Evolutionary conservation across 1,140 invertebrate genomes (phyloP), one percentile per base, ranked within the genome.

Genomic region (Diabrotica virgifera): DNA sequence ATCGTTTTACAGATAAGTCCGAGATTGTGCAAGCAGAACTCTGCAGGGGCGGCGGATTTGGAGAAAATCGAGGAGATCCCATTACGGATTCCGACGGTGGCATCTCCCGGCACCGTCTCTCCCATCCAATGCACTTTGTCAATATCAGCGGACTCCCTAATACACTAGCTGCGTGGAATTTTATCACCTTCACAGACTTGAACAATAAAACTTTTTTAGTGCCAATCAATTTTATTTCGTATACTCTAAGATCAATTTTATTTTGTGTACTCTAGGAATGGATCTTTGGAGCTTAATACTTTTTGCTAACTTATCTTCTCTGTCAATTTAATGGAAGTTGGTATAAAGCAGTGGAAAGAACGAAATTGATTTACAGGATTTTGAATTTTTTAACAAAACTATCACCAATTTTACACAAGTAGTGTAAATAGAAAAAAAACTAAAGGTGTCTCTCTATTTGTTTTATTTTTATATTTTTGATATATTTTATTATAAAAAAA

Each of bases 31-130:
- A 89, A 89, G 69, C 88, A 89, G 73, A 89, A 89, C 76, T 89
- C 88, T 11, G 85, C 86, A 5, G 88, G 88, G 8, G 86, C 87
- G 24, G 86, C 86, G 5, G 88, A 90, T 79, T 76, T 89, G 66
- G 87, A 89, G 72, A 83, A 87, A 70, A 90, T 90, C 69, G 87
- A 89, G 75, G 88, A 90, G 72, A 82, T 87, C 24, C 85, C 85
- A 10, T 61, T 82, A 24, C 68, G 66, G 59, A 62, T 70, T 24
- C 72, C 74, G 5, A 59, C 69, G n/a, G 56, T 73, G 2, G 69
- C 71, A 36, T 72, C 76, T 46, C 64, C 71, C 2, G 59, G 67
- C 3, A 68, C 62, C 37, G 70, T 66, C 62, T 74, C 74, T n/a
- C 72, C 71, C 10, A 69, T 77, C 63, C 78, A 75, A 24, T 78